Evolutionary conservation across 64 coral and sea anemone species (phyloP).

Genomic region (Porites lutea): DNA sequence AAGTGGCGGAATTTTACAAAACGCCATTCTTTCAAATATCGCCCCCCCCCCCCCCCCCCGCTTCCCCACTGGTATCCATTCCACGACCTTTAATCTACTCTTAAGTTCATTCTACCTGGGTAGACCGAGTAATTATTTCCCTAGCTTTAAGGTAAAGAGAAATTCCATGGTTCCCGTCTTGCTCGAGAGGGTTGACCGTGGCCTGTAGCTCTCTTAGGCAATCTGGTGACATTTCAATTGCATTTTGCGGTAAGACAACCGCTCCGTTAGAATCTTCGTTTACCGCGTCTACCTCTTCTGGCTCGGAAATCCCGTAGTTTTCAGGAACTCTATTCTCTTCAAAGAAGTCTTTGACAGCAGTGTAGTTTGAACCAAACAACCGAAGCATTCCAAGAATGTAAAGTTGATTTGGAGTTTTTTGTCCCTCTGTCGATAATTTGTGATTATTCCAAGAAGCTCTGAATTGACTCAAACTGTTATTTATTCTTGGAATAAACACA

Average conservation of each 20-base stretch:
- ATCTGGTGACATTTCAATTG: not conserved
- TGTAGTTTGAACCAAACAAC: conserved; percentile 10
- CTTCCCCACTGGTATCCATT: no score
- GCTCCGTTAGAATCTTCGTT: not conserved
- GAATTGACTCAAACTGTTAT: not conserved
- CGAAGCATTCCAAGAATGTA: conserved; percentile 48
- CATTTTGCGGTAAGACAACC: conserved; percentile 15
- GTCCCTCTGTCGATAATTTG: conserved; percentile 48
- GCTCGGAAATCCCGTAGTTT: no score
- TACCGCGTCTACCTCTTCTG: no score
- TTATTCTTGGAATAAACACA: conserved; percentile 51
- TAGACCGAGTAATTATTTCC: not conserved
- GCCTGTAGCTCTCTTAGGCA: conserved; percentile 3
- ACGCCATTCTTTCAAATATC: no score
- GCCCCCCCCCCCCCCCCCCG: no score
- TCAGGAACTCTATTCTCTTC: conserved; percentile 3
- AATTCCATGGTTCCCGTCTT: conserved; percentile 49
- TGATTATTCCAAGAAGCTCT: conserved; percentile 58
- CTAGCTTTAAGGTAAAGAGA: not conserved
- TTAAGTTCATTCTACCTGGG: no score
- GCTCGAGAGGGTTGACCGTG: not conserved
- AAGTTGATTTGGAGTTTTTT: conserved; percentile 35
- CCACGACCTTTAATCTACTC: no score
- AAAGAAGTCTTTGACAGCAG: conserved; percentile 47
- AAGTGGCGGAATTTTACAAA: no score